These are phyloP conservation scores for Macaria liturata DNA, from an alignment of 2,888 invertebrate genomes.

Conservation along the genomic window DNA sequence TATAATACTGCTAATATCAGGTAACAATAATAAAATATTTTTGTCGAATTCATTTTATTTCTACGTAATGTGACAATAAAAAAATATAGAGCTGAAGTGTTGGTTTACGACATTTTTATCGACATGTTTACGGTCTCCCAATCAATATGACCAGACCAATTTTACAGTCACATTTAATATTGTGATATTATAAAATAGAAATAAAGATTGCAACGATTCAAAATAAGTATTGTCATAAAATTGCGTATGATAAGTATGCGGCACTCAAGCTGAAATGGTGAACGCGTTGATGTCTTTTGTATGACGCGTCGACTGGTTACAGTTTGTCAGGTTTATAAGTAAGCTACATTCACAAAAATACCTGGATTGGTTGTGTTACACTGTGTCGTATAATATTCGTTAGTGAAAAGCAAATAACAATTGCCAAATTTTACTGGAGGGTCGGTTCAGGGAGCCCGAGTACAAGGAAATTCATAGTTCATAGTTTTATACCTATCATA, in stretches of 20 bases:
- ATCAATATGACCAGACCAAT: slow-evolving; percentile 12
- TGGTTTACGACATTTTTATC: slow-evolving; percentile 23
- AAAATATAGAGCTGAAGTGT: slow-evolving; percentile 12
- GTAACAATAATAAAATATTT: slow-evolving; percentile 12
- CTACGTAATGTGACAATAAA: slow-evolving; percentile 15
- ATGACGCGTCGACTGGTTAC: neutral
- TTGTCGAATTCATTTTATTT: slow-evolving; percentile 11
- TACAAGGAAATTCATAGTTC: no score
- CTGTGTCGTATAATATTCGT: no score
- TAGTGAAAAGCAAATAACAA: no score
- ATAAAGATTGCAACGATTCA: slow-evolving; percentile 4
- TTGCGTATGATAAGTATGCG: slow-evolving; percentile 4
- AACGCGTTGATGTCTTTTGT: slow-evolving; percentile 33
- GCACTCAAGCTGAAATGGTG: neutral
- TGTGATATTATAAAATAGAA: slow-evolving; percentile 12
- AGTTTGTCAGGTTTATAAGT: neutral
- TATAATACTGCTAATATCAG: slow-evolving; percentile 9
- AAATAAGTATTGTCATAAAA: slow-evolving; percentile 9
- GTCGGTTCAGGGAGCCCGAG: no score
- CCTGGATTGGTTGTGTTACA: no score
- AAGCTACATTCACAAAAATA: no score
- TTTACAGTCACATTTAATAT: slow-evolving; percentile 10
- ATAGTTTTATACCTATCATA: no score
- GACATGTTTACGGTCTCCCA: slow-evolving; percentile 16
- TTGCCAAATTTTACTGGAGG: no score